Evolutionary conservation across 2,113 vertebrate species (phyloP).

Genomic region (Pluvianellus socialis): DNA sequence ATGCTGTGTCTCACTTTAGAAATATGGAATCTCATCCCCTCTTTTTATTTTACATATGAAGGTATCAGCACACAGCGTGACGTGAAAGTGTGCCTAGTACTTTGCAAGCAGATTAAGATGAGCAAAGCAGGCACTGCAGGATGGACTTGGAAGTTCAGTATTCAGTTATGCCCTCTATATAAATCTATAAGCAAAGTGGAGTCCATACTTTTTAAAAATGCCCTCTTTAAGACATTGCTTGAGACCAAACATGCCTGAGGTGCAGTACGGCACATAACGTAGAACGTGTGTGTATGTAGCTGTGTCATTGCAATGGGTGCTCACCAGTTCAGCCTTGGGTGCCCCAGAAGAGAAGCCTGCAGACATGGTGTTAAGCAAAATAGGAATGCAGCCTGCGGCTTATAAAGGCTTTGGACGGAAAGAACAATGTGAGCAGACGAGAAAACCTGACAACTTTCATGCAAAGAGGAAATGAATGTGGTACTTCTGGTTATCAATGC

Average conservation of each 20-base stretch:
- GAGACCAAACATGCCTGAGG: neutral
- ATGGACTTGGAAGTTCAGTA: neutral
- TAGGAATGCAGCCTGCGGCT: neutral
- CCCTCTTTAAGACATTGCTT: neutral
- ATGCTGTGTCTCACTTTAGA: neutral
- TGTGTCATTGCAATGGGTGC: neutral
- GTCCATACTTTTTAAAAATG: neutral
- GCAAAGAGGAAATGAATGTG: neutral
- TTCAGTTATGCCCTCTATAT: neutral
- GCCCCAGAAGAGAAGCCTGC: neutral
- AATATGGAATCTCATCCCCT: neutral
- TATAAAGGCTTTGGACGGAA: neutral
- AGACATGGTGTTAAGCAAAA: neutral
- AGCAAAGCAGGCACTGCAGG: fast-evolving
- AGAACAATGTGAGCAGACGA: neutral
- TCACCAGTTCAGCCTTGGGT: neutral
- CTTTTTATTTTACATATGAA: neutral
- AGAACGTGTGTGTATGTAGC: fast-evolving
- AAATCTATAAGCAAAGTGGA: neutral
- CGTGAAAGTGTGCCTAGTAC: neutral
- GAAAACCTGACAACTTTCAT: neutral
- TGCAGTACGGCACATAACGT: no score
- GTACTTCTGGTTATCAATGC: neutral
- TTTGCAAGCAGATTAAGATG: neutral
- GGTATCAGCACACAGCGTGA: neutral